A percentile compares a stretch with the other conserved stretches of the same genome.
Evolutionary conservation across 1,140 invertebrate species (phyloP).

Genomic region (Geopemphigus sp.): DNA sequence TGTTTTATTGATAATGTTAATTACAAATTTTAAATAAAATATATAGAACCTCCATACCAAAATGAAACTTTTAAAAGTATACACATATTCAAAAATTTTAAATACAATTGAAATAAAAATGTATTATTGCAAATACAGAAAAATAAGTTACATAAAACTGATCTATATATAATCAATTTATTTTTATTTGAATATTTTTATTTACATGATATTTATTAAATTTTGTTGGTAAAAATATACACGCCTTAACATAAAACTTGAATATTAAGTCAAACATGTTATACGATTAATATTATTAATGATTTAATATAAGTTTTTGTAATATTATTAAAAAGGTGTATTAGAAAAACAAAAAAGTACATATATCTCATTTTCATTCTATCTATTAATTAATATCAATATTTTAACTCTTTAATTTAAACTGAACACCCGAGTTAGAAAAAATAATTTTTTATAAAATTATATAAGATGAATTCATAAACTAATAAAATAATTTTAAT

Average conservation of each 20-base stretch:
- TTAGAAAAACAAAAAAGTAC: not conserved
- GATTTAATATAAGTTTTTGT: not conserved
- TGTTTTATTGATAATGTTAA: not conserved
- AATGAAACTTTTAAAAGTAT: not conserved
- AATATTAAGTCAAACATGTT: not conserved
- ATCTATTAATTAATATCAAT: slow-evolving; percentile 43
- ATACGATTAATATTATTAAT: not conserved
- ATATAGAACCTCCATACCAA: not conserved
- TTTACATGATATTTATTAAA: not conserved
- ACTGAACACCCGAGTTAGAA: slow-evolving; percentile 40
- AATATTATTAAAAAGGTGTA: not conserved
- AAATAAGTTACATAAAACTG: not conserved
- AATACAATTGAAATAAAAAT: not conserved
- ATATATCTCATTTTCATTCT: not conserved
- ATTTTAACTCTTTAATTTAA: slow-evolving; percentile 17
- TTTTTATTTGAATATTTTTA: not conserved
- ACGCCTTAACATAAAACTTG: not conserved
- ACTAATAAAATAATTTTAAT: slow-evolving; percentile 19
- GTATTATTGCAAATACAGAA: not conserved
- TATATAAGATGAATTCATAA: slow-evolving; percentile 7
- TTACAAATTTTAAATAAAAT: not conserved
- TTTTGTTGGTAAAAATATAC: slow-evolving; percentile 6
- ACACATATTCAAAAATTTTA: not conserved
- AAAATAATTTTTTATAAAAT: not conserved
- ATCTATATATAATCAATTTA: not conserved